phyloP scores from a whole-genome alignment of 1,140 invertebrate species.

The Bradysia coprophila region DNA sequence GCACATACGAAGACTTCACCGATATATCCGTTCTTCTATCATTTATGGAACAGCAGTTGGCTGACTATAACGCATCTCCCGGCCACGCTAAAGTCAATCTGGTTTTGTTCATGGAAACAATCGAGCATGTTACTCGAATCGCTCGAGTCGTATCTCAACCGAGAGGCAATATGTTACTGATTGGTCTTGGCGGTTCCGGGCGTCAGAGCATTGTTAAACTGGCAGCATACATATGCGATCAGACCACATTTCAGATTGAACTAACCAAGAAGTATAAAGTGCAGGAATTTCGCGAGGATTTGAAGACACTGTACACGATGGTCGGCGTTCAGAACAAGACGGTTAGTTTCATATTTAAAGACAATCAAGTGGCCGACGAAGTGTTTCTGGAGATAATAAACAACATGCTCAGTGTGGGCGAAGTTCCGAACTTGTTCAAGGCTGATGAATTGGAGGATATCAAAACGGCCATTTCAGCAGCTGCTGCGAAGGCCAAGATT shows the following conservation, averaged over 20 bases:
- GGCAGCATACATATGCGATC: conserved; percentile 60
- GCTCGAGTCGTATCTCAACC: conserved; percentile 66
- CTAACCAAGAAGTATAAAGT: conserved; percentile 56
- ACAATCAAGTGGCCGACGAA: conserved; percentile 63
- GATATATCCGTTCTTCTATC: conserved; percentile 38
- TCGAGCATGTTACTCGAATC: conserved; percentile 66
- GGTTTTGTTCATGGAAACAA: conserved; percentile 65
- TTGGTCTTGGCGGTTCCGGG: conserved; percentile 76
- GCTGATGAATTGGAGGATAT: conserved; percentile 73
- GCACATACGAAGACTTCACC: conserved; percentile 56
- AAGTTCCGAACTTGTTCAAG: conserved; percentile 69
- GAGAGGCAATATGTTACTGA: conserved; percentile 60
- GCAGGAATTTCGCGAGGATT: conserved; percentile 62
- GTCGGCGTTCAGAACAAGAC: conserved; percentile 55
- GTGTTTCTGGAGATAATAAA: conserved; percentile 75
- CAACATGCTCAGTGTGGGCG: conserved; percentile 68
- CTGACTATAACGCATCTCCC: conserved; percentile 59
- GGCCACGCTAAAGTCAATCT: conserved; percentile 58
- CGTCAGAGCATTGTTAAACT: conserved; percentile 57
- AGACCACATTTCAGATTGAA: conserved; percentile 55
- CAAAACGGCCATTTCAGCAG: conserved; percentile 41
- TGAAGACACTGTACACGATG: conserved; percentile 53
- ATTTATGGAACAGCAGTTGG: conserved; percentile 45
- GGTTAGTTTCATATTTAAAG: conserved; percentile 64
- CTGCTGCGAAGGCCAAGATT: conserved; percentile 41